Evolutionary conservation across 2,888 invertebrate genomes (phyloP).

Genomic region (Acleris laterana): DNA sequence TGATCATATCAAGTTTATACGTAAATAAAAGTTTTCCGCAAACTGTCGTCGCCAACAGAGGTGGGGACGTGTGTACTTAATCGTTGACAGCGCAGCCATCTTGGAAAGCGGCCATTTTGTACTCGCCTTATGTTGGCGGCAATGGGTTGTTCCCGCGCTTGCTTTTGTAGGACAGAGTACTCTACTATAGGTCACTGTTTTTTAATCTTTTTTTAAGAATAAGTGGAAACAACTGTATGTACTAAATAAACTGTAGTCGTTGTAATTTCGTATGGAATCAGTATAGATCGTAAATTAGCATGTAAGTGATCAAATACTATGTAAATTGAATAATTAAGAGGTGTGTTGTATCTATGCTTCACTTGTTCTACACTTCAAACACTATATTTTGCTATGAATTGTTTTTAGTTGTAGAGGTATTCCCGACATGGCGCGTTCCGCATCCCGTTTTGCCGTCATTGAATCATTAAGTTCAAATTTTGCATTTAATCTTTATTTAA

Average conservation of each 20-base stretch:
- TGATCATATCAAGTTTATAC: slow-evolving; percentile 84
- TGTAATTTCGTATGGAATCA: slow-evolving; percentile 77
- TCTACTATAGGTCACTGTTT: slow-evolving; percentile 46
- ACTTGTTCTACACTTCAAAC: slow-evolving; percentile 39
- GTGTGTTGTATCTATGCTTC: slow-evolving; percentile 54
- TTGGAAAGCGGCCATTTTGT: slow-evolving; percentile 18
- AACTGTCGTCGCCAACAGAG: slow-evolving; percentile 45
- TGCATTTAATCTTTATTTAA: slow-evolving; percentile 51
- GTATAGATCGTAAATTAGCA: slow-evolving; percentile 59
- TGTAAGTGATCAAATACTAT: slow-evolving; percentile 64
- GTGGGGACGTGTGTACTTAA: slow-evolving; percentile 53
- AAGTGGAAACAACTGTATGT: slow-evolving; percentile 67
- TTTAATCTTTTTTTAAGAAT: slow-evolving; percentile 61
- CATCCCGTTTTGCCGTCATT: neutral
- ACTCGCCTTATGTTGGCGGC: slow-evolving; percentile 26
- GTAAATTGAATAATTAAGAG: slow-evolving; percentile 71
- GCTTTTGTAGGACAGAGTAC: slow-evolving; percentile 35
- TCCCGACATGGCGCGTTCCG: slow-evolving; percentile 2
- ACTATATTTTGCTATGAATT: slow-evolving; percentile 37
- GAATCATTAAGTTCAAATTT: slow-evolving; percentile 43
- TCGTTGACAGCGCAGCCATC: neutral
- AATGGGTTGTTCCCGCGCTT: slow-evolving; percentile 25
- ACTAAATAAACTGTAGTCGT: slow-evolving; percentile 70
- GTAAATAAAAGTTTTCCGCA: slow-evolving; percentile 65
- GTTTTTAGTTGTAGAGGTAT: slow-evolving; percentile 26